phyloP scores from a whole-genome alignment of 2,113 vertebrate genomes.

The Cebidichthys violaceus region DNA sequence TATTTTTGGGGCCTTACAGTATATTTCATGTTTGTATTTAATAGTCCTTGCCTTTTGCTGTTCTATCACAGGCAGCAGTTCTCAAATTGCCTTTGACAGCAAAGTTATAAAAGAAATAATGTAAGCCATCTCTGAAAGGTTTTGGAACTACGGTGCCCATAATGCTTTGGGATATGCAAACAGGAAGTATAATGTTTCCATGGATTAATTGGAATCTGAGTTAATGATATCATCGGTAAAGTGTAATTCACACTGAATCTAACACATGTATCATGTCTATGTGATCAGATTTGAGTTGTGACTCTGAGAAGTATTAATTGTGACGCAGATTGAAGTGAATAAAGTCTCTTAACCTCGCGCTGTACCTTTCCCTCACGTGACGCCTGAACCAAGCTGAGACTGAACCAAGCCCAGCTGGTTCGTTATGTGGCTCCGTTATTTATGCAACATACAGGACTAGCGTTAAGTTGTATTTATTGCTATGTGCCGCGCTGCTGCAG shows the following conservation, averaged over 20 bases:
- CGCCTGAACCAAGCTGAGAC: not conserved
- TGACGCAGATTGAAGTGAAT: not conserved
- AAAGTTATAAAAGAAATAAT: not conserved
- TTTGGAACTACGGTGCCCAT: not conserved
- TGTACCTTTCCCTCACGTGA: not conserved
- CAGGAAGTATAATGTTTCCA: not conserved
- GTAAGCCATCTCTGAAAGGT: not conserved
- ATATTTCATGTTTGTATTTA: not conserved
- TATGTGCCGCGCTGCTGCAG: not conserved
- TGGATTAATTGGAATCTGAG: not conserved
- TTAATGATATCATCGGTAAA: not conserved
- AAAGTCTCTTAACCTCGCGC: not conserved
- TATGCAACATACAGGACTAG: not conserved
- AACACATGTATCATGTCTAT: too few species aligned
- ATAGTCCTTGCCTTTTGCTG: not conserved
- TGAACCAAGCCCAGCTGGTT: not conserved
- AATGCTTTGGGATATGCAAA: not conserved
- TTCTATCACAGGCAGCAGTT: not conserved
- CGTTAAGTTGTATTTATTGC: conserved; percentile 1
- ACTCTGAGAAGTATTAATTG: not conserved
- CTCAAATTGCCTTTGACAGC: not conserved
- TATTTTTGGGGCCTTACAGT: not conserved
- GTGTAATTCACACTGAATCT: not conserved
- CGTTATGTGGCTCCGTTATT: conserved; percentile 19
- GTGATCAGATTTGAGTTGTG: not conserved